phyloP scores from a whole-genome alignment of 2,888 invertebrate species.

The Drosophila multiciliata region DNA sequence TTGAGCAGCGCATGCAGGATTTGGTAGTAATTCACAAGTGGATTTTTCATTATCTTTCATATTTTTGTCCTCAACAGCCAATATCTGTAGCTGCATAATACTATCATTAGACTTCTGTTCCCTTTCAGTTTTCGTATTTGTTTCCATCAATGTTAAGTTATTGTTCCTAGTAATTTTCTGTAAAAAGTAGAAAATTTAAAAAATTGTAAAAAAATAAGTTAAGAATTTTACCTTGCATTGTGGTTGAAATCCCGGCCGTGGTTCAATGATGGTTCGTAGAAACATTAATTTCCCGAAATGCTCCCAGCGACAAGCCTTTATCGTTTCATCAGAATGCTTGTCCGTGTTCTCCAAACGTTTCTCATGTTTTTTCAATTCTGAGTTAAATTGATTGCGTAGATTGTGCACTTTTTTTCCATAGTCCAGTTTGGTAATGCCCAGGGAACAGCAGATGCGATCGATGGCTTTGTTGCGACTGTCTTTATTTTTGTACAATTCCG shows the following conservation, averaged over 20 bases:
- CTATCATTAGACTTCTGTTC: slow-evolving; percentile 8
- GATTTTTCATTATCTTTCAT: neutral
- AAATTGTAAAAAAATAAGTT: neutral
- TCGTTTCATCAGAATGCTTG: slow-evolving; percentile 18
- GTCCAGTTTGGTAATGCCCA: slow-evolving; percentile 80
- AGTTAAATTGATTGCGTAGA: slow-evolving; percentile 84
- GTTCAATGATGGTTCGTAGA: slow-evolving; percentile 80
- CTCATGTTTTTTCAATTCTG: slow-evolving; percentile 83
- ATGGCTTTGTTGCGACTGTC: slow-evolving; percentile 81
- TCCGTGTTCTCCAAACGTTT: slow-evolving; percentile 75
- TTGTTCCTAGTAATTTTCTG: slow-evolving; percentile 43
- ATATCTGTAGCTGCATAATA: slow-evolving; percentile 13
- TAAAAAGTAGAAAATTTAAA: neutral
- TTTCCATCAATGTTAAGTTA: slow-evolving; percentile 22
- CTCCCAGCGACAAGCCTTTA: slow-evolving; percentile 81
- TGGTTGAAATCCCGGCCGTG: slow-evolving; percentile 77
- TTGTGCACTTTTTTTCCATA: slow-evolving; percentile 84
- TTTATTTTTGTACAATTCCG: slow-evolving; percentile 82
- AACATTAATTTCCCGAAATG: slow-evolving; percentile 84
- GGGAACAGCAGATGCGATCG: slow-evolving; percentile 71
- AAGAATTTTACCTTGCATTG: slow-evolving; percentile 45
- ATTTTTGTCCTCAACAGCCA: slow-evolving; percentile 15
- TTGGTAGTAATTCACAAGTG: slow-evolving; percentile 4
- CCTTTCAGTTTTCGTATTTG: neutral
- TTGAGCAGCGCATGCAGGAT: neutral